These are phyloP conservation scores for Acholoe squamosa DNA, from an alignment of 2,888 invertebrate genomes.

Conservation along the genomic window DNA sequence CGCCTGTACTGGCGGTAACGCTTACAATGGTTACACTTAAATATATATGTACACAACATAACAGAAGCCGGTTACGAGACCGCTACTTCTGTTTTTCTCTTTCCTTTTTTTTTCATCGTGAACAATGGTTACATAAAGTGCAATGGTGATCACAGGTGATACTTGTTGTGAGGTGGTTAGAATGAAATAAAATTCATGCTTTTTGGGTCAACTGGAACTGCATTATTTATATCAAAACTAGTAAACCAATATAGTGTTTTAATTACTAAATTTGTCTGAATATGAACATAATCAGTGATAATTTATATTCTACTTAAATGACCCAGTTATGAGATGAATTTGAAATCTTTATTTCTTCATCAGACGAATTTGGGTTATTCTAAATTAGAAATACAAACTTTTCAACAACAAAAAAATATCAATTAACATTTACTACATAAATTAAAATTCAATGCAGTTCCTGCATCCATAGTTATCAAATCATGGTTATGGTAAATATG, in stretches of 20 bases:
- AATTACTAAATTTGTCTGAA: too few species aligned
- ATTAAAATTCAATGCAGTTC: slow-evolving; percentile 35
- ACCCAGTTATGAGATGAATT: too few species aligned
- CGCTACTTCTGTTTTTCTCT: not conserved
- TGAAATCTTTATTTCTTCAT: not conserved
- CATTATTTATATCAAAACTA: slow-evolving; percentile 17
- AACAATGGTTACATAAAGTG: slow-evolving; percentile 43
- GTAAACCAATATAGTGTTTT: too few species aligned
- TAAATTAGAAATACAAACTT: not conserved
- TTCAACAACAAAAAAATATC: too few species aligned
- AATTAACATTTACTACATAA: not conserved
- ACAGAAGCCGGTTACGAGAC: not conserved
- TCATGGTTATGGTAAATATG: not conserved
- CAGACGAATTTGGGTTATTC: not conserved
- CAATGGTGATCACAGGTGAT: slow-evolving; percentile 40
- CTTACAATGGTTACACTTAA: slow-evolving; percentile 13
- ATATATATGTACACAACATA: not conserved
- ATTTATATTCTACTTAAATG: too few species aligned
- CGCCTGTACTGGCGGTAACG: slow-evolving; percentile 1
- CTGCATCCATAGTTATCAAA: not conserved
- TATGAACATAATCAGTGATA: too few species aligned
- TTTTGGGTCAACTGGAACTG: not conserved
- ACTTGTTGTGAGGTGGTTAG: not conserved
- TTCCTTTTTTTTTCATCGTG: not conserved
- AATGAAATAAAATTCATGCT: not conserved